Evolutionary conservation across 2,113 vertebrate species (phyloP).

Genomic region (Ptilorrhoa leucosticta): DNA sequence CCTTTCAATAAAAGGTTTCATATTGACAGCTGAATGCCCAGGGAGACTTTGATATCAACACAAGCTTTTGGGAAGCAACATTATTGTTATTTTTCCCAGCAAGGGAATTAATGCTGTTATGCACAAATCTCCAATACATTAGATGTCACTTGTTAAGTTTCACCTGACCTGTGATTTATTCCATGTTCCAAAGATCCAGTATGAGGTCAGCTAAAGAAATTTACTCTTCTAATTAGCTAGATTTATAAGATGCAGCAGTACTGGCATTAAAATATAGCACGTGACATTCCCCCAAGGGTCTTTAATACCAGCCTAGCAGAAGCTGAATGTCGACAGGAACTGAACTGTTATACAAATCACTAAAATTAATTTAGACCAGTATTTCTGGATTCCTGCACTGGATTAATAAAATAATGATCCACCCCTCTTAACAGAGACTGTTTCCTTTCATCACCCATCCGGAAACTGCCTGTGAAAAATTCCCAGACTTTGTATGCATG

Average conservation of each 20-base stretch:
- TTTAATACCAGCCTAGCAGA: not conserved
- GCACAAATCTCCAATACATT: not conserved
- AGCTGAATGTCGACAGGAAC: not conserved
- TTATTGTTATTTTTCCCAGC: not conserved
- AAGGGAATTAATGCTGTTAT: not conserved
- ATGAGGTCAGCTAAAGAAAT: not conserved
- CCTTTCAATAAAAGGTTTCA: not conserved
- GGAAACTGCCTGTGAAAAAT: not conserved
- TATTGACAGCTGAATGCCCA: not conserved
- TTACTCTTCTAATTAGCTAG: not conserved
- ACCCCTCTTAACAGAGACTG: not conserved
- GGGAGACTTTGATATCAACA: not conserved
- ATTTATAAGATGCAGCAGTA: not conserved
- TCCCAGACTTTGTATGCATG: not conserved
- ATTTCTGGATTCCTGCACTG: not conserved
- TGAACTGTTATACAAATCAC: not conserved
- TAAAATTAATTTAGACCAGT: not conserved
- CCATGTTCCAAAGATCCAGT: not conserved
- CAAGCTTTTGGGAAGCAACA: not conserved
- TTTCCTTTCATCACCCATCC: not conserved
- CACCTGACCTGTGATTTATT: conserved; percentile 4
- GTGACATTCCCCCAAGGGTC: not conserved
- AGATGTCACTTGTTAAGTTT: not conserved
- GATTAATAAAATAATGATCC: not conserved
- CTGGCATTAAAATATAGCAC: not conserved